These are phyloP conservation scores for Leptonema lineaticorne DNA, from an alignment of 1,140 invertebrate species.

Conservation along the genomic window DNA sequence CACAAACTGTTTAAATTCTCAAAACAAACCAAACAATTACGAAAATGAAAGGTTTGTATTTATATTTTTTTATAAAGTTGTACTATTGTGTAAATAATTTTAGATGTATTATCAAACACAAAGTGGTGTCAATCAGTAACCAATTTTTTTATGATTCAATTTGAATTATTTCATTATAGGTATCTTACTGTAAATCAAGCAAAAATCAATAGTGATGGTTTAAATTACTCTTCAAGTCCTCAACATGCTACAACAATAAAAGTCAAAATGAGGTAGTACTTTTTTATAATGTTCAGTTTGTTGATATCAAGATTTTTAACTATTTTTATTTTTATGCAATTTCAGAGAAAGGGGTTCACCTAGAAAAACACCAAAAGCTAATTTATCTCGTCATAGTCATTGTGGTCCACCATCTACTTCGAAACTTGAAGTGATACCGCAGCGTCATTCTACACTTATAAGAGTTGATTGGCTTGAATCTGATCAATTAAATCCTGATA, in stretches of 20 bases:
- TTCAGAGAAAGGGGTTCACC: constrained; percentile 37
- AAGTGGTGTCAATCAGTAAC: too few species aligned
- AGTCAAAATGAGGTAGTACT: constrained; percentile 50
- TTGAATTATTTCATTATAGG: constrained; percentile 14
- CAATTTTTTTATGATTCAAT: not conserved
- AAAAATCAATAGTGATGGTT: not conserved
- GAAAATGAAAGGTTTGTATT: constrained; percentile 4
- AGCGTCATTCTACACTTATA: constrained; percentile 38
- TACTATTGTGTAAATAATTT: too few species aligned
- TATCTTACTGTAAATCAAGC: not conserved
- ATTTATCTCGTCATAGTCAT: constrained; percentile 35
- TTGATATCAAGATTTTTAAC: constrained; percentile 1
- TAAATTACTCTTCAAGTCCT: not conserved
- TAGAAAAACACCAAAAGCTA: constrained; percentile 22
- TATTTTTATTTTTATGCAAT: constrained; percentile 12
- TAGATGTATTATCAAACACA: too few species aligned
- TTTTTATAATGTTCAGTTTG: not conserved
- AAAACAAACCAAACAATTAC: constrained; percentile 36
- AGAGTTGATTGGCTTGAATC: constrained; percentile 32
- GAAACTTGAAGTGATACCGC: constrained; percentile 4
- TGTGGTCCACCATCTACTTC: constrained; percentile 22
- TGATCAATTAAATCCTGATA: constrained; percentile 6
- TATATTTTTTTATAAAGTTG: not conserved
- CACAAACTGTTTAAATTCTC: constrained; percentile 22
- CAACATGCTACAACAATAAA: constrained; percentile 39